Percentiles rank a stretch among this genome's conserved stretches.
Evolutionary conservation across 2,113 vertebrate species (phyloP).

Genomic region (Channa maculata): DNA sequence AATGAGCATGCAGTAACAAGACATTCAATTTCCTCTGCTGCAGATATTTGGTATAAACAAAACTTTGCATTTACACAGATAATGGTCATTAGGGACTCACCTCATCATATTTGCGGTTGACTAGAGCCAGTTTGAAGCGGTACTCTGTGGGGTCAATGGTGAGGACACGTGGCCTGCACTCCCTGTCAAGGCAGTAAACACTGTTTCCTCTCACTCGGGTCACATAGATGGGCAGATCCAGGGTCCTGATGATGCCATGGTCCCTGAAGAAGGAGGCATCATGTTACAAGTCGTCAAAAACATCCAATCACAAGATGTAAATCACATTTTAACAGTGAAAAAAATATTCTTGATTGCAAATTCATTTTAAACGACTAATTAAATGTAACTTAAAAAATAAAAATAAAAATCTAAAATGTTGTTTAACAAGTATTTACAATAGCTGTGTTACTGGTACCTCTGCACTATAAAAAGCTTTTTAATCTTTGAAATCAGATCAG

Average conservation of each 20-base stretch:
- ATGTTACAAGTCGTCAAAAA: too few relatives aligned
- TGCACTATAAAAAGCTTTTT: constrained; percentile 8
- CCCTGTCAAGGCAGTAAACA: constrained; percentile 95
- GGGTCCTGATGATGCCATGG: constrained; percentile 95
- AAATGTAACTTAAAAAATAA: too few relatives aligned
- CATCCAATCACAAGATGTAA: too few relatives aligned
- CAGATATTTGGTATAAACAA: too few relatives aligned
- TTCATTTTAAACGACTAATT: too few relatives aligned
- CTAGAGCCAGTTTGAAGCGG: constrained; percentile 95
- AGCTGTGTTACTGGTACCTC: not conserved
- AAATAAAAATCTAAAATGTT: too few relatives aligned
- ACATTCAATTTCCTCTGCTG: too few relatives aligned
- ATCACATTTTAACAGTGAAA: too few relatives aligned
- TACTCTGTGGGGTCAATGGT: constrained; percentile 97
- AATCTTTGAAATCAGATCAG: constrained; percentile 20
- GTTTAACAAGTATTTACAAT: too few relatives aligned
- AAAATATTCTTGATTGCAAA: not conserved
- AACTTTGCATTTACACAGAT: not conserved
- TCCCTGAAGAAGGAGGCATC: constrained; percentile 50
- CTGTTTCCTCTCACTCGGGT: constrained; percentile 95
- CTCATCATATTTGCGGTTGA: constrained; percentile 98
- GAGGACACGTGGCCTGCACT: constrained; percentile 93
- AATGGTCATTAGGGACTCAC: constrained; percentile 62
- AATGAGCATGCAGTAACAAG: too few relatives aligned
- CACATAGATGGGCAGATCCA: constrained; percentile 97